Evolutionary conservation across 2,113 vertebrate species (phyloP).

Genomic region (Pyxicephalus adspersus): DNA sequence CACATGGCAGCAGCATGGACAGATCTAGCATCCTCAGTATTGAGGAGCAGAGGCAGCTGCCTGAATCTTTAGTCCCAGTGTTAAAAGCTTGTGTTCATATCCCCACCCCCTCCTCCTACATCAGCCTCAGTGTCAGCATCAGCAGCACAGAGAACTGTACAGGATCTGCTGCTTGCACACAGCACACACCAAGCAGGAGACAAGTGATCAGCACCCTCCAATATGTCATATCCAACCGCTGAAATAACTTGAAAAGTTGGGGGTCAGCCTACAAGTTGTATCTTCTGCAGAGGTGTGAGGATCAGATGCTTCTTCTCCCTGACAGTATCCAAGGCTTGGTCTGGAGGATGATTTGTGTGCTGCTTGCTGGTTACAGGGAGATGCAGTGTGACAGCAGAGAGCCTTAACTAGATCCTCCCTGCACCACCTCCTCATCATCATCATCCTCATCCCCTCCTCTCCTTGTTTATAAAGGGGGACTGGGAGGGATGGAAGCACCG

Average conservation of each 20-base stretch:
- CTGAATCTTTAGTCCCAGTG: conserved; percentile 41
- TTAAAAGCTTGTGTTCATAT: conserved; percentile 45
- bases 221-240: background rate
- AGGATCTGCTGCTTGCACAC: conserved; percentile 5
- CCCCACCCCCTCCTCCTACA: conserved; percentile 18
- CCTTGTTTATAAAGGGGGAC: conserved; percentile 54
- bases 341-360: conserved; percentile 38
- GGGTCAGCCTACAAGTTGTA: conserved; percentile 17
- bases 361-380: conserved; percentile 17
- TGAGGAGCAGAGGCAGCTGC: conserved; percentile 38
- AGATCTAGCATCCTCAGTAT: background rate
- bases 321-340: conserved; percentile 11
- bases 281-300: background rate
- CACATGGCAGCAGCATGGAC: conserved; percentile 1
- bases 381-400: conserved; percentile 21
- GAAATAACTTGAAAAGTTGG: conserved; percentile 39
- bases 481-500: conserved; percentile 27
- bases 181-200: background rate
- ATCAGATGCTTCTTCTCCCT: background rate
- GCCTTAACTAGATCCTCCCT: background rate
- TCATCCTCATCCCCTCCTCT: background rate
- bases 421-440: conserved; percentile 25
- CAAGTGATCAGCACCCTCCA: conserved; percentile 31
- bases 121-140: conserved; percentile 38
- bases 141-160: conserved; percentile 30